Conservation (phyloP, 2,888 invertebrate genomes). For the Plagiodera versicolora region DNA sequence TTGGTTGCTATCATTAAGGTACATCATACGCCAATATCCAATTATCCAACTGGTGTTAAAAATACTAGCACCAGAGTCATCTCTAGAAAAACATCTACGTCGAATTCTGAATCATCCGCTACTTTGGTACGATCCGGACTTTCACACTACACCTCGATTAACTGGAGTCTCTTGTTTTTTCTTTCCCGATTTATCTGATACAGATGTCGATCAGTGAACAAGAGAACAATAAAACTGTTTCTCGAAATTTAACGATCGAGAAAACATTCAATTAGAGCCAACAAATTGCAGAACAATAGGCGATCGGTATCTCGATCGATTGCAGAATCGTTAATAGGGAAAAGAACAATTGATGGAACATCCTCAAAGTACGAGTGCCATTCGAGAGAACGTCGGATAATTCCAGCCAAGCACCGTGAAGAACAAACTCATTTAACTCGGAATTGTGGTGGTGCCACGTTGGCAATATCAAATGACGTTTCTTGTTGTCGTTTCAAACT, state of each 20-base stretch:
- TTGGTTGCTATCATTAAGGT: constrained; percentile 38
- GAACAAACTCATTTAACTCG: background rate
- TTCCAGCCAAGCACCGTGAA: background rate
- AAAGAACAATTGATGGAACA: background rate
- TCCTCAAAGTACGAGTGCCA: background rate
- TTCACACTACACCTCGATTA: constrained; percentile 1
- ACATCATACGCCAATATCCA: constrained; percentile 42
- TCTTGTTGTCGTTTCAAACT: too few relatives aligned
- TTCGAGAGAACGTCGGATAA: background rate
- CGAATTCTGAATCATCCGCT: background rate
- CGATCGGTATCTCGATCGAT: constrained; percentile 17
- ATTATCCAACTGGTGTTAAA: constrained; percentile 41
- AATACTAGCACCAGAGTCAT: constrained; percentile 36
- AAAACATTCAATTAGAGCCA: constrained; percentile 13
- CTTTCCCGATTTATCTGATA: background rate
- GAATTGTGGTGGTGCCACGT: too few relatives aligned
- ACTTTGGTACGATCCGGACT: constrained; percentile 1
- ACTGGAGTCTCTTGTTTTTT: background rate
- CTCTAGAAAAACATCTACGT: constrained; percentile 16
- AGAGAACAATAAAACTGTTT: constrained; percentile 15
- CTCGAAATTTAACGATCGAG: constrained; percentile 11
- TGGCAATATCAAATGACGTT: too few relatives aligned
- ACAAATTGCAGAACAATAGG: constrained; percentile 22
- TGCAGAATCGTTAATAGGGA: constrained; percentile 5
- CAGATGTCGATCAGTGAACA: constrained; percentile 6